These are phyloP conservation scores for Tragelaphus strepsiceros DNA, from an alignment of 2,113 vertebrate genomes.

Conservation along the genomic window DNA sequence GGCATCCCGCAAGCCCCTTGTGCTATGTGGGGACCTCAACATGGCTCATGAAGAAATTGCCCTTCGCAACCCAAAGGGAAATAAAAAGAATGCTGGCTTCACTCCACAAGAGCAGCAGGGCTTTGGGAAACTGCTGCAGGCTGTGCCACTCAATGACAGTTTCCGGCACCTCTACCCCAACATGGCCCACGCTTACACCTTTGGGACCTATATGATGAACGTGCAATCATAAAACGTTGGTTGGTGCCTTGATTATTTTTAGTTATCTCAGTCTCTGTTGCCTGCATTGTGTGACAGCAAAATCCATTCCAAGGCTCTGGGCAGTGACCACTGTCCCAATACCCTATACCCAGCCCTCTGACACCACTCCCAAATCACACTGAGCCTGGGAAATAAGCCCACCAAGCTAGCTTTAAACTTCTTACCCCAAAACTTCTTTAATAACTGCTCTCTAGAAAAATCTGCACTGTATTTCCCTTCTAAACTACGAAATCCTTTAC, in stretches of 20 bases:
- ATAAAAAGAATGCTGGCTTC: slow-evolving; percentile 91
- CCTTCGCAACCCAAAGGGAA: slow-evolving; percentile 90
- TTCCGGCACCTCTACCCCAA: slow-evolving; percentile 89
- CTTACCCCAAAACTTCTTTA: background rate
- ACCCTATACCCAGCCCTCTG: slow-evolving; percentile 86
- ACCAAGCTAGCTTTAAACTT: background rate
- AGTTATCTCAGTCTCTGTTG: slow-evolving; percentile 85
- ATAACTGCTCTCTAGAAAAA: background rate
- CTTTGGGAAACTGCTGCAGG: slow-evolving; percentile 83
- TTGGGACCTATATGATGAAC: slow-evolving; percentile 96
- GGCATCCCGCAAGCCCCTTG: slow-evolving; percentile 86
- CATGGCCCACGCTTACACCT: slow-evolving; percentile 87
- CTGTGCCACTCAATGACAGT: slow-evolving; percentile 84
- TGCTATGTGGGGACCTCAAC: slow-evolving; percentile 92
- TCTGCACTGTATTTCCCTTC: background rate
- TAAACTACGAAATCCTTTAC: background rate
- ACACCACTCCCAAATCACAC: background rate
- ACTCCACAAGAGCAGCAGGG: slow-evolving; percentile 88
- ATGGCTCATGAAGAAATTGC: slow-evolving; percentile 93
- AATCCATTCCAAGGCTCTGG: slow-evolving; percentile 87
- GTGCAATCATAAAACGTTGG: slow-evolving; percentile 88
- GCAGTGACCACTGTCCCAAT: slow-evolving; percentile 93
- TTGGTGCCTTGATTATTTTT: slow-evolving; percentile 92
- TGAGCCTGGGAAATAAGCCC: background rate
- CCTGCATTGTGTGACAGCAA: slow-evolving; percentile 89